Base-by-base conservation (phyloP, 1,140 invertebrate species). In the Reticulitermes speratus region DNA sequence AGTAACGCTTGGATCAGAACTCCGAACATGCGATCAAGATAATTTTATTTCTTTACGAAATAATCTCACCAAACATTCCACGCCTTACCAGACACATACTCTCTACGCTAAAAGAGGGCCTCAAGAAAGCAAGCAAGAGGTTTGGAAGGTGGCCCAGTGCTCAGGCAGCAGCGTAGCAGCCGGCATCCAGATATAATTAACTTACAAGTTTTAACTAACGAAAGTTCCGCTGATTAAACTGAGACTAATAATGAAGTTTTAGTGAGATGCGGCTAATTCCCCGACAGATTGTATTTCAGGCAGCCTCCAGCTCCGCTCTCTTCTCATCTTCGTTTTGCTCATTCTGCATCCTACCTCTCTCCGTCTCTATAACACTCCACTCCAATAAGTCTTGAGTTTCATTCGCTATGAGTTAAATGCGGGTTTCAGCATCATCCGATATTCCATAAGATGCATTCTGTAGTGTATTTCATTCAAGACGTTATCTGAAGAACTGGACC, bases 211-310 rank as follows among this genome's bases (percentile, higher is more conserved):
- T 75, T 30, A 75, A 30, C 25, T 75, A 75, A 75, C 65, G n/a
- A 75, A 75, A 75, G 30, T 75, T 75, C 65, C 14, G 65, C 65
- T 30, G 65, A 75, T 75, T 75, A 75, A 75, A 75, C 25, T 75
- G 65, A 75, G 65, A 75, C 65, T 75, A 75, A 30, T n/a, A 75
- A 75, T 75, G 25, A 75, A 75, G 25, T 75, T 75, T n/a, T 75
- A 75, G 25, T 75, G 65, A n/a, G 25, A 75, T 75, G 65, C 25
- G 25, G 65, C 25, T 75, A 75, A 75, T 75, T 30, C 3, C 65
- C n/a, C 12, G 65, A 30, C 65, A 75, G 65, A 75, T 8, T 75
- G 25, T 30, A 30, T n/a, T 75, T n/a, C 65, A 75, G 19, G 52
- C 65, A 30, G 65, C 65, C 65, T 75, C 25, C 59, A 8, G 65